These are phyloP conservation scores for Pararge aegeria DNA, from an alignment of 1,140 invertebrate species.

Conservation along the genomic window DNA sequence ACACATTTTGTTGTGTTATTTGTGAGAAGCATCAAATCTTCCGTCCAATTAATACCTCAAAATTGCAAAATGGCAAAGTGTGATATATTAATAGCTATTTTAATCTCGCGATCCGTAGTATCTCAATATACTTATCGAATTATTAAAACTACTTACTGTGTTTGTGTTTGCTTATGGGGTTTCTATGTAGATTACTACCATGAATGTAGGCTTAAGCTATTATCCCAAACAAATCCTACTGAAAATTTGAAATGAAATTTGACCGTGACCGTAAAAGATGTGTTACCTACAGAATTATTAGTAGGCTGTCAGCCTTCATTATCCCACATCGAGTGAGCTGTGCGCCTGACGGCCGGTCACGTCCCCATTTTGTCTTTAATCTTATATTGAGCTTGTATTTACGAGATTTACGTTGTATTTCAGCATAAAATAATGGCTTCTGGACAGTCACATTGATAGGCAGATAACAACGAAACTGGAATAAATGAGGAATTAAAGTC, in stretches of 20 bases:
- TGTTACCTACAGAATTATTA: not conserved
- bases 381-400: not conserved
- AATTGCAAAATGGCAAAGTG: too few relatives aligned
- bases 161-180: too few relatives aligned
- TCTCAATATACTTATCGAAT: too few relatives aligned
- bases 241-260: not conserved
- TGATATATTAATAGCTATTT: too few relatives aligned
- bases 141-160: too few relatives aligned
- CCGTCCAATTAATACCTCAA: too few relatives aligned
- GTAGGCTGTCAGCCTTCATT: not conserved
- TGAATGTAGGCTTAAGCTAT: too few relatives aligned
- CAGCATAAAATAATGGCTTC: not conserved
- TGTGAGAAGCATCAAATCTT: too few relatives aligned
- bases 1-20: too few relatives aligned
- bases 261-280: not conserved
- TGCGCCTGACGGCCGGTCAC: not conserved
- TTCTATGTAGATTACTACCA: too few relatives aligned
- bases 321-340: constrained; percentile 1
- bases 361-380: not conserved
- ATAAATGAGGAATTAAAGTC: not conserved
- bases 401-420: not conserved
- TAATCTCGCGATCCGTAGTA: too few relatives aligned
- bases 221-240: too few relatives aligned
- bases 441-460: not conserved
- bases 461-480: not conserved